These are phyloP conservation scores for Megaptera novaeangliae DNA, from an alignment of 2,113 vertebrate species.

Conservation along the genomic window DNA sequence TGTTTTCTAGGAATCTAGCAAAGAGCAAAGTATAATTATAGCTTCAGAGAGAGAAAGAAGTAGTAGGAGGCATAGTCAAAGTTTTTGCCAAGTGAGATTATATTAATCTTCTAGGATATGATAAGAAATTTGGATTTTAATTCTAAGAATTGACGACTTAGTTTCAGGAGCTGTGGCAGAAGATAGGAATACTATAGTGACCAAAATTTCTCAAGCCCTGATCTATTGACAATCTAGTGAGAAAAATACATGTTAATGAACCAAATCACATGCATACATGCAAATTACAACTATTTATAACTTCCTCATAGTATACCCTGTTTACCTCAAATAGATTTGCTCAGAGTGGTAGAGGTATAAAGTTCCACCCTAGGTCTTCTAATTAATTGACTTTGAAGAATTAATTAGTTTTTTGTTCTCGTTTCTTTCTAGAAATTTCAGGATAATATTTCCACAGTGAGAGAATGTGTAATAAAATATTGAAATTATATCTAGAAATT, in stretches of 20 bases:
- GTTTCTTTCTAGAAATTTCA: background rate
- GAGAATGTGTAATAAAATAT: background rate
- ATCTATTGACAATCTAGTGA: background rate
- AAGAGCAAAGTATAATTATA: background rate
- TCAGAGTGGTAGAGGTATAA: background rate
- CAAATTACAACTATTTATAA: background rate
- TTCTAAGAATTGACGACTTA: background rate
- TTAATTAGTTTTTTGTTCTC: background rate
- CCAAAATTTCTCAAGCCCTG: background rate
- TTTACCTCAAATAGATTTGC: background rate
- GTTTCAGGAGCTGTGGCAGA: background rate
- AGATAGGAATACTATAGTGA: background rate
- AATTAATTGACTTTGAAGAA: background rate
- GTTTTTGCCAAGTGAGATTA: background rate
- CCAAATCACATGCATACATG: background rate
- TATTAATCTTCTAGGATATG: background rate
- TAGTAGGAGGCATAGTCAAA: background rate
- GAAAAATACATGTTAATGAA: background rate
- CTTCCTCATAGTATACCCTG: fast-evolving
- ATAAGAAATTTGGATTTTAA: background rate
- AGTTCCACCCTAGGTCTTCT: background rate
- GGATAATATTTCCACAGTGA: background rate
- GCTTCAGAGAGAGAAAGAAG: background rate
- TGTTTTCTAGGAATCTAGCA: background rate
- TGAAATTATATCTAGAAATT: background rate